Conservation (phyloP, 2,797 vertebrate genomes). For the Acanthurus lineatus region DNA sequence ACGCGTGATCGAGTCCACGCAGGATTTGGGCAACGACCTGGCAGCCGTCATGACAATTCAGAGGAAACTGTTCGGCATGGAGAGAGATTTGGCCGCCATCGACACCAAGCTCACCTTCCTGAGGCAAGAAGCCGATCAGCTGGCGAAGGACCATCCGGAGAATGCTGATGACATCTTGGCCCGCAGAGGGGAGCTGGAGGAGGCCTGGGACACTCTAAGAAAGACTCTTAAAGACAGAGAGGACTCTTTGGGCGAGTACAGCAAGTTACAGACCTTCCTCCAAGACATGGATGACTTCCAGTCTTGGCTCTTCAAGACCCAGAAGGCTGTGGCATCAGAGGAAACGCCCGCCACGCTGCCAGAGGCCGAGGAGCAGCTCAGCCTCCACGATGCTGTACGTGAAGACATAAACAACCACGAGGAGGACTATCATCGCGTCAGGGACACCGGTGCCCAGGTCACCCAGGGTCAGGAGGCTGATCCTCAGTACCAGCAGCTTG, state of each 20-base stretch:
- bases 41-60: constrained; percentile 94
- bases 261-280: constrained; percentile 95
- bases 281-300: constrained; percentile 97
- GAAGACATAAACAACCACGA: constrained; percentile 88
- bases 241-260: constrained; percentile 93
- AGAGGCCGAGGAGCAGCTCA: constrained; percentile 91
- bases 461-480: constrained; percentile 89
- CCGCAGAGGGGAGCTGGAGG: constrained; percentile 77
- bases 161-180: constrained; percentile 84
- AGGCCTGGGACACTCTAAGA: constrained; percentile 90
- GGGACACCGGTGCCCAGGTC: constrained; percentile 87
- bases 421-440: constrained; percentile 85
- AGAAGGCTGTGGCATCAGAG: constrained; percentile 93
- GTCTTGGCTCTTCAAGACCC: constrained; percentile 93
- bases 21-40: constrained; percentile 92
- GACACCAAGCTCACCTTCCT: constrained; percentile 87
- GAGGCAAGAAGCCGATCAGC: constrained; percentile 85
- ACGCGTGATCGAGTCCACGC: constrained; percentile 91
- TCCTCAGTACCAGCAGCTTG: constrained; percentile 92
- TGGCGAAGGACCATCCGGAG: constrained; percentile 90
- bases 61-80: constrained; percentile 94
- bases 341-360: constrained; percentile 89
- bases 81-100: constrained; percentile 92
- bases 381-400: constrained; percentile 86
- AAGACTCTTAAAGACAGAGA: constrained; percentile 88